Conservation (phyloP, 2,113 vertebrate species). For the Phalacrocorax pelagicus region DNA sequence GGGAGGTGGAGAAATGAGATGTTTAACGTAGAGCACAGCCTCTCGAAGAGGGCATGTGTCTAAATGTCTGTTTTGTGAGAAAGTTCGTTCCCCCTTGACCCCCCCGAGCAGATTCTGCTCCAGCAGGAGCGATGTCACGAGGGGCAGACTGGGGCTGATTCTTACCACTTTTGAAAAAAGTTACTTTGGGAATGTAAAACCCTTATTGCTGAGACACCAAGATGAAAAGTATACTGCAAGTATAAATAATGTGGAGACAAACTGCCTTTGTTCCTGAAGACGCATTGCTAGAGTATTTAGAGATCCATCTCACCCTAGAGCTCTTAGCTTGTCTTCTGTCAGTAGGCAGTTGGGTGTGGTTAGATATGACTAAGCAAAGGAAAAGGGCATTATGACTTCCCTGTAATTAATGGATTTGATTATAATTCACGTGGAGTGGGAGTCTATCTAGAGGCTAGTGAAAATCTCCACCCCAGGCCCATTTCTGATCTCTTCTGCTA, state of each 20-base stretch:
- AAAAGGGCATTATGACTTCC: not conserved
- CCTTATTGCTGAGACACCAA: not conserved
- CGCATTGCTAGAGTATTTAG: fast-evolving
- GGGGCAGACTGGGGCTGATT: not conserved
- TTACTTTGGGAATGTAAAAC: not conserved
- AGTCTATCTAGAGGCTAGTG: not conserved
- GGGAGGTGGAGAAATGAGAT: not conserved
- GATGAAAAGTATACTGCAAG: not conserved
- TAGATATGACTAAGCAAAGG: not conserved
- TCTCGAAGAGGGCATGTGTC: not conserved
- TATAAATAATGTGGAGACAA: not conserved
- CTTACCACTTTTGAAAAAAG: not conserved
- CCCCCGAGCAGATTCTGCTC: not conserved
- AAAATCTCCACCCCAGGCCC: not conserved
- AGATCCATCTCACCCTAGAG: not conserved
- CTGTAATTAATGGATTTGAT: not conserved
- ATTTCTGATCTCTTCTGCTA: not conserved
- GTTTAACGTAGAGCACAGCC: not conserved
- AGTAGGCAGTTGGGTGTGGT: not conserved
- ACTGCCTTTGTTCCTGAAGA: not conserved
- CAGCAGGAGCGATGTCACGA: not conserved
- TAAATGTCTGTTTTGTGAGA: not conserved
- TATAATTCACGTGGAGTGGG: not conserved
- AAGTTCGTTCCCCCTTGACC: not conserved
- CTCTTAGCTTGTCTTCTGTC: not conserved